These are phyloP conservation scores for Antheraea yamamai DNA, from an alignment of 2,888 invertebrate species.

Conservation along the genomic window DNA sequence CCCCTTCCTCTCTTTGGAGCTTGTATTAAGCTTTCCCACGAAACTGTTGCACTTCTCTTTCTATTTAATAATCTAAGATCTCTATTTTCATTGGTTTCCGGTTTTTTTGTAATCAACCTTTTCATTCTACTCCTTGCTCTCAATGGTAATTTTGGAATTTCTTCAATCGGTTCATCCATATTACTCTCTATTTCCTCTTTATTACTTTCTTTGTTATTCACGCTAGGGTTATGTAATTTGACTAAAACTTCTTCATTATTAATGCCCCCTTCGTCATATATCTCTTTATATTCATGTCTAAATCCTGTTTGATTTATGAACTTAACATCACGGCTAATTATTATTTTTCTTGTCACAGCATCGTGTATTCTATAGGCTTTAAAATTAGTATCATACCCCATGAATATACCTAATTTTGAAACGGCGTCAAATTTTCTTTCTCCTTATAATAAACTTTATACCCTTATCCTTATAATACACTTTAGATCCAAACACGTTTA, in stretches of 20 bases:
- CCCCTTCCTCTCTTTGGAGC: constrained; percentile 15
- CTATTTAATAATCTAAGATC: neutral
- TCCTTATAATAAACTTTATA: constrained; percentile 25
- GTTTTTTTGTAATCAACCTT: neutral
- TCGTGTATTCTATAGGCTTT: neutral
- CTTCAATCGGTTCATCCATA: too few relatives aligned
- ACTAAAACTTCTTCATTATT: neutral
- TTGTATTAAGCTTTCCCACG: constrained; percentile 16
- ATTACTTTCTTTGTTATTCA: neutral
- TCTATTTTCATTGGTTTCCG: neutral
- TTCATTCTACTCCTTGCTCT: neutral
- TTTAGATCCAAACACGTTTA: constrained; percentile 28
- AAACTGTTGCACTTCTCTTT: constrained; percentile 14
- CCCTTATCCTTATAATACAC: too few relatives aligned
- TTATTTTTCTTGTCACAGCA: neutral
- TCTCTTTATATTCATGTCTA: neutral
- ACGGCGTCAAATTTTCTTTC: neutral
- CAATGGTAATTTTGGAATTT: neutral
- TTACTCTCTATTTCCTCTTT: neutral
- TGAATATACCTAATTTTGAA: neutral
- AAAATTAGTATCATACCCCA: neutral
- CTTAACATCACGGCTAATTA: neutral
- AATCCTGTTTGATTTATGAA: neutral
- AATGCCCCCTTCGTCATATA: neutral
- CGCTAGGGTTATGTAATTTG: neutral